Evolutionary conservation across 2,113 vertebrate genomes (phyloP).

Genomic region (Toxotes jaculatrix): DNA sequence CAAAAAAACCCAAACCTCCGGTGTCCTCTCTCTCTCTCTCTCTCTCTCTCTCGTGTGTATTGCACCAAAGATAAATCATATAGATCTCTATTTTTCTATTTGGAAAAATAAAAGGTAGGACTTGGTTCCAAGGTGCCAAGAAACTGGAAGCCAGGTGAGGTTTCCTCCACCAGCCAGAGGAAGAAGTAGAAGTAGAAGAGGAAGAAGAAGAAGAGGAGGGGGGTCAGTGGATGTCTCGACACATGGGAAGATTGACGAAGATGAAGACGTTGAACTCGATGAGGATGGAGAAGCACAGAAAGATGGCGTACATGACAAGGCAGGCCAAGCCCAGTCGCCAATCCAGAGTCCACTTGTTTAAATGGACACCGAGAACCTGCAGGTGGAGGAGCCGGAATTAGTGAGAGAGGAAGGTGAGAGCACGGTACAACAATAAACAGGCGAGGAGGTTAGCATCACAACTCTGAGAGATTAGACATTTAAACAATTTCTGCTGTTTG

Average conservation of each 20-base stretch:
- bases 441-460: not conserved
- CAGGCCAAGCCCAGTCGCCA: constrained; percentile 91
- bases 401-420: not conserved
- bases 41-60: constrained; percentile 45
- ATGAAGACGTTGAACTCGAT: constrained; percentile 98
- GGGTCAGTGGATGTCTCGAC: constrained; percentile 85
- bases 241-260: constrained; percentile 98
- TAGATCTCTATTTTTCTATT: constrained; percentile 53
- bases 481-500: not conserved
- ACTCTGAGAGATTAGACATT: not conserved
- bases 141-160: constrained; percentile 55
- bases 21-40: constrained; percentile 20
- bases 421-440: not conserved
- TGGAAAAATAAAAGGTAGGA: constrained; percentile 44
- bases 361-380: constrained; percentile 93
- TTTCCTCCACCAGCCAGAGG: constrained; percentile 38
- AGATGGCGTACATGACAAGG: constrained; percentile 91
- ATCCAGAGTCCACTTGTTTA: constrained; percentile 97
- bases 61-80: constrained; percentile 74
- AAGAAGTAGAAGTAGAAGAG: constrained; percentile 12
- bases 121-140: constrained; percentile 42
- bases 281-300: constrained; percentile 95
- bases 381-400: constrained; percentile 6
- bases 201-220: constrained; percentile 2
- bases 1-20: constrained; percentile 15